Percentiles rank a stretch among this genome's conserved stretches.
Evolutionary conservation across 2,797 vertebrate species (phyloP).

Genomic region (Peromyscus melanophrys): DNA sequence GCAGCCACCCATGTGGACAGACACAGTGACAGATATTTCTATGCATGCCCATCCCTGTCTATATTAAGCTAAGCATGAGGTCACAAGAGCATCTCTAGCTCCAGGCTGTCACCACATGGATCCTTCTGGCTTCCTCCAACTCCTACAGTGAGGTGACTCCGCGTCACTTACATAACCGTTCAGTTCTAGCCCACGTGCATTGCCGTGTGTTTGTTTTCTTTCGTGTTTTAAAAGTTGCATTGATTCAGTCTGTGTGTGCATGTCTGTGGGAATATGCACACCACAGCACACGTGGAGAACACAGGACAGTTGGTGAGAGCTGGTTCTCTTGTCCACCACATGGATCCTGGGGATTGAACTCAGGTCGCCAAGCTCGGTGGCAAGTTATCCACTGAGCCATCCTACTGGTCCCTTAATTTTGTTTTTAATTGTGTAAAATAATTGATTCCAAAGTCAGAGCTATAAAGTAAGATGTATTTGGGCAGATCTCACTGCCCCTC

Average conservation of each 20-base stretch:
- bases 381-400: neutral
- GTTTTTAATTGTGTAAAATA: constrained; percentile 27
- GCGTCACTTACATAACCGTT: neutral
- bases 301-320: neutral
- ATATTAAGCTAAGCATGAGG: neutral
- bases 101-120: neutral
- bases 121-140: neutral
- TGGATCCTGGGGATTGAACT: neutral
- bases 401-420: neutral
- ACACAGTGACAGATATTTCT: neutral
- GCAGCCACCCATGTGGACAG: neutral
- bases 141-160: neutral
- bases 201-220: neutral
- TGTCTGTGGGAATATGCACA: neutral
- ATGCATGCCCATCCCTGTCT: neutral
- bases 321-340: neutral
- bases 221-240: neutral
- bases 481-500: neutral
- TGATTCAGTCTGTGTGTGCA: neutral
- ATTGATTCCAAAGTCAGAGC: constrained; percentile 6
- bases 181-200: neutral
- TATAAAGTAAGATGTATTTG: neutral
- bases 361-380: neutral
- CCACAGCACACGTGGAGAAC: neutral
- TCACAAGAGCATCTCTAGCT: neutral